Evolutionary conservation across 1,140 invertebrate genomes (phyloP).

Genomic region (Ctenoplectra terminalis): DNA sequence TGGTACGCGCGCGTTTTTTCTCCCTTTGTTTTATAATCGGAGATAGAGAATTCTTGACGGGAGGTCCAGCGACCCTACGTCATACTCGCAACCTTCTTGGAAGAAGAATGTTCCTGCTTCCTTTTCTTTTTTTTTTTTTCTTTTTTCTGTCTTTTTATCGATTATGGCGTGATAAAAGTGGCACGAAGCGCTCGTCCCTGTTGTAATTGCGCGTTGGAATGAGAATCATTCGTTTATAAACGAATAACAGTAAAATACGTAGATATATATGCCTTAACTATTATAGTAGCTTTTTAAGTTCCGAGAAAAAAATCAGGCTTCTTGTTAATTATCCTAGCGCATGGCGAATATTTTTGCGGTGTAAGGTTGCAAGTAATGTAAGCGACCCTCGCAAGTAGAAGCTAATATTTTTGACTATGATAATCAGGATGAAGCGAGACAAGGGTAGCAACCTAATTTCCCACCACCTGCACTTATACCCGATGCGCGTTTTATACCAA

Average conservation of each 20-base stretch:
- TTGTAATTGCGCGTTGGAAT: too few species aligned
- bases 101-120: constrained; percentile 48
- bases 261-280: too few species aligned
- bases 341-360: constrained; percentile 6
- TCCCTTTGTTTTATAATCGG: constrained; percentile 49
- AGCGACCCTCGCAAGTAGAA: constrained; percentile 22
- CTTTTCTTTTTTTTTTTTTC: constrained; percentile 32
- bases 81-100: constrained; percentile 61
- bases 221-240: too few species aligned
- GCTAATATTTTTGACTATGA: constrained; percentile 56
- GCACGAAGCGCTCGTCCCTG: constrained; percentile 31
- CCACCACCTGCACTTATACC: constrained; percentile 45
- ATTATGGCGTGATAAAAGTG: constrained; percentile 59
- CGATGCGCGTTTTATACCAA: constrained; percentile 55
- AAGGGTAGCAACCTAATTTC: constrained; percentile 60
- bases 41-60: constrained; percentile 65
- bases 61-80: constrained; percentile 58
- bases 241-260: too few species aligned
- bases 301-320: constrained; percentile 3
- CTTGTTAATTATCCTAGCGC: neutral
- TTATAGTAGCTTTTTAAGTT: too few species aligned
- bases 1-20: constrained; percentile 10
- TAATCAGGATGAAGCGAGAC: constrained; percentile 53
- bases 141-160: constrained; percentile 51
- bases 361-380: constrained; percentile 46